phyloP scores from a whole-genome alignment of 2,113 vertebrate genomes.

The Corythaeola cristata region DNA sequence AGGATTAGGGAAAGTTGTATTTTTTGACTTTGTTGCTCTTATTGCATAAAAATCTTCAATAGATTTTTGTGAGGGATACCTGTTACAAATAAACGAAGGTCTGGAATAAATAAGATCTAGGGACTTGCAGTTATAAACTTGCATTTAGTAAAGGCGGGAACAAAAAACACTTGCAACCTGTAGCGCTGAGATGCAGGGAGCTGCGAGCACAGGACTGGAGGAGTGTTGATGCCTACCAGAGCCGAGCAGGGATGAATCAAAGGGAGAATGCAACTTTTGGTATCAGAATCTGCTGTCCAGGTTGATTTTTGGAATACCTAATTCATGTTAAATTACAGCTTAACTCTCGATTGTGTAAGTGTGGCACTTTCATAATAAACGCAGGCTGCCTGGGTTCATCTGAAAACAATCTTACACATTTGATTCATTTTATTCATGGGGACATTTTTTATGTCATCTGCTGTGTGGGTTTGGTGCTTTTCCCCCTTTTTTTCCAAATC shows the following conservation, averaged over 20 bases:
- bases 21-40: neutral
- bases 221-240: neutral
- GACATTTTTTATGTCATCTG: slow-evolving; percentile 20
- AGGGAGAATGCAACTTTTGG: neutral
- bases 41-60: neutral
- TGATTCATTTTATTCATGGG: neutral
- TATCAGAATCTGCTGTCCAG: neutral
- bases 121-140: neutral
- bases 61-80: neutral
- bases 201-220: neutral
- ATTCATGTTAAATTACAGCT: neutral
- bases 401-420: neutral
- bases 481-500: neutral
- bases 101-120: neutral
- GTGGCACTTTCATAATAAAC: neutral
- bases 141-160: neutral
- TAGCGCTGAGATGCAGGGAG: neutral
- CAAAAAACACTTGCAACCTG: neutral
- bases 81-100: neutral
- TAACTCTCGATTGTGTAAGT: neutral
- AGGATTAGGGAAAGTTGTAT: neutral
- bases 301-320: neutral
- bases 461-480: slow-evolving; percentile 34
- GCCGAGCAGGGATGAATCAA: neutral
- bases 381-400: neutral